Evolutionary conservation across 2,113 vertebrate species (phyloP), one percentile per base, ranked within the genome.

Genomic region (Cranoglanis bouderius): DNA sequence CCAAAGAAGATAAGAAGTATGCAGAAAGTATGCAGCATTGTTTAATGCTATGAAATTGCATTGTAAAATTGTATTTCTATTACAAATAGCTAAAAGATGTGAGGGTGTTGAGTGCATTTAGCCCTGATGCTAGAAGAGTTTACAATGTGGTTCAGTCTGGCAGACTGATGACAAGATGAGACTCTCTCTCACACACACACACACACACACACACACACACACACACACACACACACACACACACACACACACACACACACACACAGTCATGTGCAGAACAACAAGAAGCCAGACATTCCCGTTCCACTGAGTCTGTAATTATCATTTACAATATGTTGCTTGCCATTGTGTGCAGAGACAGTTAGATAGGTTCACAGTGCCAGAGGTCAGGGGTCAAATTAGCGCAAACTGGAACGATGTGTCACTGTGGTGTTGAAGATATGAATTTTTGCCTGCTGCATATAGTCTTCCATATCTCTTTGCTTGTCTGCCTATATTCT

Each of bases 251-350:
- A 81, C 24, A n/a, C n/a, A n/a, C n/a, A n/a, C n/a, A n/a, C n/a
- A n/a, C n/a, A n/a, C n/a, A 90, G 63, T 74, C 84, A 74, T 63
- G 75, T 53, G 53, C 16, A 63, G n/a, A 59, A 53, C 84, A 89
- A 85, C 32, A 75, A 35, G 16, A 75, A 35, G 16, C 18, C 61
- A 87, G 51, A 72, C 29, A 13, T 35, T 53, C 65, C 78, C 74
- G 21, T 85, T 81, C 65, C 43, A 72, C 67, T 26, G n/a, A 40
- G 13, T n/a, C 65, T 40, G 61, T 88, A 88, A 84, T 90, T 90
- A 88, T n/a, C 70, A 87, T 84, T 61, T 82, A 86, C 78, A 78
- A n/a, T 65, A 53, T 83, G 57, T 67, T 83, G 67, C 38, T 70
- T 87, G 77, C 40, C 29, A 83, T 35, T 82, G 26, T 61, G 55